Evolutionary conservation across 2,888 invertebrate species (phyloP).

Genomic region (Steinernema hermaphroditum): DNA sequence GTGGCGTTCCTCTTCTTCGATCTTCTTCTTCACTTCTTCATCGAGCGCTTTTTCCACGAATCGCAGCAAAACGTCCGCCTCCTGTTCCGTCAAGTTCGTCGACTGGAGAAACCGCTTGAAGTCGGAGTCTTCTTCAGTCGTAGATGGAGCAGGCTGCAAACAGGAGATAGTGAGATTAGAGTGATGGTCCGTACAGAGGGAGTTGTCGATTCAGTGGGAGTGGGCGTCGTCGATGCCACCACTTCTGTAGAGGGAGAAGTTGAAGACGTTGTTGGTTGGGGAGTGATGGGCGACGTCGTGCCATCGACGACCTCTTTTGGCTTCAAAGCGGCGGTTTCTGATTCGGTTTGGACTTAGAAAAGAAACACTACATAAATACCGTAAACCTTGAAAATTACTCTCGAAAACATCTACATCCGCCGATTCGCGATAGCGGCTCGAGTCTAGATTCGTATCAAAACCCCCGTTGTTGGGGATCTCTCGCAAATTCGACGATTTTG

Average conservation of each 20-base stretch:
- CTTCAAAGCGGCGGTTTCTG: not conserved
- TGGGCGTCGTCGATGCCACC: no score
- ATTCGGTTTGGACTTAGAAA: not conserved
- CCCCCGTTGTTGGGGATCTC: conserved; percentile 5
- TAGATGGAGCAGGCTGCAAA: not conserved
- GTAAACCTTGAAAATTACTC: not conserved
- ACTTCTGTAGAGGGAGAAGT: not conserved
- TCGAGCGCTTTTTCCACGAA: conserved; percentile 43
- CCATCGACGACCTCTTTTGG: not conserved
- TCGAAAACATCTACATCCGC: conserved; percentile 18
- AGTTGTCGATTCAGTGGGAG: not conserved
- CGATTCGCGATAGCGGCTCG: not conserved
- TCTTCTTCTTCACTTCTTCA: conserved; percentile 17
- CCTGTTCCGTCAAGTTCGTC: conserved; percentile 42
- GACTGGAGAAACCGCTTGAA: conserved; percentile 42
- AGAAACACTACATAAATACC: no score
- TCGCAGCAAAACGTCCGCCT: conserved; percentile 43
- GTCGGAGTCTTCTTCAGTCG: conserved; percentile 32
- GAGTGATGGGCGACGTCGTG: conserved; percentile 4
- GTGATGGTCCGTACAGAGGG: not conserved
- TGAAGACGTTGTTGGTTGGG: no score
- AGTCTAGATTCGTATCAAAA: conserved; percentile 1
- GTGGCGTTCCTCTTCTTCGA: conserved; percentile 13
- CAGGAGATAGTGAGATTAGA: not conserved
- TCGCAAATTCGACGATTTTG: not conserved